These are phyloP conservation scores for Caerostris darwini DNA, from an alignment of 1,140 invertebrate species.

Conservation along the genomic window DNA sequence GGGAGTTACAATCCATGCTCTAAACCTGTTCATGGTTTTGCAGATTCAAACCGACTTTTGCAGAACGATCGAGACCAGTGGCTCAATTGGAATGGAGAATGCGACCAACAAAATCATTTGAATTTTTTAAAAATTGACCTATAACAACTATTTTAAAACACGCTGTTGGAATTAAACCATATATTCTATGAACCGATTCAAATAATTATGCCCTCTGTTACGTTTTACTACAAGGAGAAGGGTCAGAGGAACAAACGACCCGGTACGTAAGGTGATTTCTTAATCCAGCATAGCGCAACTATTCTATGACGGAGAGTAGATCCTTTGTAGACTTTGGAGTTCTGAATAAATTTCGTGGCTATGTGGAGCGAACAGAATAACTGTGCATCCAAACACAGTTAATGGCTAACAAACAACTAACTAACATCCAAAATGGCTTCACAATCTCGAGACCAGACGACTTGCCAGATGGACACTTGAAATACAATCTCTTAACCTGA, in stretches of 20 bases:
- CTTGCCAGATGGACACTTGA: constrained; percentile 20
- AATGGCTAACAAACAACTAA: no score
- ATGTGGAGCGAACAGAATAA: constrained; percentile 78
- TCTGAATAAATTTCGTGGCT: constrained; percentile 78
- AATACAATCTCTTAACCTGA: background rate
- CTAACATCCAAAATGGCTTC: background rate
- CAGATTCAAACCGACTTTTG: background rate
- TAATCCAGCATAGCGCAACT: constrained; percentile 74
- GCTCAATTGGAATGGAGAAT: constrained; percentile 52
- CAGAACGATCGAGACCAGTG: constrained; percentile 12
- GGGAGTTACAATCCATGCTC: constrained; percentile 50
- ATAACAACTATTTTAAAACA: constrained; percentile 34
- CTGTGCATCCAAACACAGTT: background rate
- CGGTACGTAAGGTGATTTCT: background rate
- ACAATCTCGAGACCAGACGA: background rate
- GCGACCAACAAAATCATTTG: constrained; percentile 39
- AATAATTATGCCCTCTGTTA: constrained; percentile 75
- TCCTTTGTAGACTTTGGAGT: constrained; percentile 79
- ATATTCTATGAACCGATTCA: background rate
- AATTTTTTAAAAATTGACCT: constrained; percentile 45
- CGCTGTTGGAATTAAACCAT: background rate
- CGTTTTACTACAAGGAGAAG: constrained; percentile 78
- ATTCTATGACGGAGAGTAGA: constrained; percentile 79
- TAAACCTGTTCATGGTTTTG: constrained; percentile 23
- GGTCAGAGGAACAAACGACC: constrained; percentile 78